Percentiles rank a stretch among this genome's conserved stretches.
These are phyloP conservation scores for Lithophane leautieri DNA, from an alignment of 2,888 invertebrate genomes.

Conservation along the genomic window DNA sequence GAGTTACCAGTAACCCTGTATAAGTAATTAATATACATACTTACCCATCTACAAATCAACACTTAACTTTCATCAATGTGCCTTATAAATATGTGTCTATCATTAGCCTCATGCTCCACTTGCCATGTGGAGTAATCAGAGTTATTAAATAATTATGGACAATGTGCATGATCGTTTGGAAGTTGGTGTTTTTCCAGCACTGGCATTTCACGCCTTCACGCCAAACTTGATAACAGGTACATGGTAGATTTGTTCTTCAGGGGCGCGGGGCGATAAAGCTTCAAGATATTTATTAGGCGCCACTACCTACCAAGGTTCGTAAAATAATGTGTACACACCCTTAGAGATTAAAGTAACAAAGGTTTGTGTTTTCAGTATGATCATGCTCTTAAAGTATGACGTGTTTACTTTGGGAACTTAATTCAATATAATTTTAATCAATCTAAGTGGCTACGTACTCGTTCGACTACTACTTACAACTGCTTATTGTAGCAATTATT, in stretches of 20 bases:
- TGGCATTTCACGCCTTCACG: background rate
- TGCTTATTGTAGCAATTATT: conserved; percentile 4
- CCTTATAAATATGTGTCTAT: conserved; percentile 4
- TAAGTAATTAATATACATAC: background rate
- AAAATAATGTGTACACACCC: background rate
- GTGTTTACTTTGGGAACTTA: background rate
- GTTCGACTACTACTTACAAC: no score
- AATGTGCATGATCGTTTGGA: background rate
- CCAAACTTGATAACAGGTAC: background rate
- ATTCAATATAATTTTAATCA: background rate
- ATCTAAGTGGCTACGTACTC: background rate
- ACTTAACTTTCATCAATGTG: conserved; percentile 17
- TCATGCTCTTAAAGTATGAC: background rate
- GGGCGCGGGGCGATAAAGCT: background rate
- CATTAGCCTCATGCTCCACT: background rate
- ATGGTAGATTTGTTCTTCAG: background rate
- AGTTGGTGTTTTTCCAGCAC: background rate
- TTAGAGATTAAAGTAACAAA: background rate
- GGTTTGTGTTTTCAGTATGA: background rate
- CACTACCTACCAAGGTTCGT: background rate
- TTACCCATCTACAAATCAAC: background rate
- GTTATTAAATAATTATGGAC: conserved; percentile 14
- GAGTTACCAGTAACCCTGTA: no score
- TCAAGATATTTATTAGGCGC: background rate
- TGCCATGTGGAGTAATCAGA: conserved; percentile 4